Conservation (phyloP, 2,797 vertebrate species). For the Balearica regulorum region DNA sequence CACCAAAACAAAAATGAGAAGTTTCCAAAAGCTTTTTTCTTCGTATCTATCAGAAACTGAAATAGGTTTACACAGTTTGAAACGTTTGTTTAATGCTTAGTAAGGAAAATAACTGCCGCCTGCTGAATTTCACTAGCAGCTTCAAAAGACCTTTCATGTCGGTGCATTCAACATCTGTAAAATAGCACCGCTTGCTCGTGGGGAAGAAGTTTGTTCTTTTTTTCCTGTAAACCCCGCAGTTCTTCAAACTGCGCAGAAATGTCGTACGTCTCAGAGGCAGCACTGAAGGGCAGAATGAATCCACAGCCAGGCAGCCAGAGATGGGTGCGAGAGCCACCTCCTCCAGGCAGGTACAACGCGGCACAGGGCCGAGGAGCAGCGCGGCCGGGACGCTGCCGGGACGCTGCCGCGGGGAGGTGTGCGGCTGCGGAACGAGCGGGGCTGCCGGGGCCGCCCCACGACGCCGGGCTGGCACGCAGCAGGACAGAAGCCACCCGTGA, state of each 20-base stretch:
- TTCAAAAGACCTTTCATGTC: neutral
- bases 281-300: neutral
- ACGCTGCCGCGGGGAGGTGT: neutral
- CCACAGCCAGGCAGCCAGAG: neutral
- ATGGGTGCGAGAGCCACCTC: fast-evolving
- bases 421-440: fast-evolving
- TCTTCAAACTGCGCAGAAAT: neutral
- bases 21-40: neutral
- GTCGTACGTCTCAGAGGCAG: too few species aligned
- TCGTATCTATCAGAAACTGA: neutral
- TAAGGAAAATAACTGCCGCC: neutral
- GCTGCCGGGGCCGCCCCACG: fast-evolving
- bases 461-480: neutral
- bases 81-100: neutral
- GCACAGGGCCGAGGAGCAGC: neutral
- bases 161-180: neutral
- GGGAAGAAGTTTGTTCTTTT: neutral
- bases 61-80: neutral
- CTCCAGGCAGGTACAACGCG: neutral
- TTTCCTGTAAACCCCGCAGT: neutral
- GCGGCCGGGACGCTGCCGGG: fast-evolving
- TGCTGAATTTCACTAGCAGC: neutral
- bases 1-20: neutral
- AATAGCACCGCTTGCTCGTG: neutral
- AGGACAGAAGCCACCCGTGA: neutral